Conservation (phyloP, 2,888 invertebrate genomes). For the Luffia ferchaultella region DNA sequence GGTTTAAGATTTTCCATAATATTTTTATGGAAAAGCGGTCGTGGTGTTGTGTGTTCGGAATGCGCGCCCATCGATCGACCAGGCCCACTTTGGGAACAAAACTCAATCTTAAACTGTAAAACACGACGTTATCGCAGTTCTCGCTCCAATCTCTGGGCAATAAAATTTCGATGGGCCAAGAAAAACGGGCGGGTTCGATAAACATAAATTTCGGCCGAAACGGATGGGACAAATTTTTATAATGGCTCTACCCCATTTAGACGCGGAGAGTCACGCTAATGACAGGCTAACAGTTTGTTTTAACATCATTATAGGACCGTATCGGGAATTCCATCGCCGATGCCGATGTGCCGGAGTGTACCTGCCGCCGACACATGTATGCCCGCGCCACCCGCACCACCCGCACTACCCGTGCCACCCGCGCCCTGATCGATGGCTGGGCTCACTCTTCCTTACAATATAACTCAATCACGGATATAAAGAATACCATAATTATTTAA, state of each 20-base stretch:
- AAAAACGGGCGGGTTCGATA: slow-evolving; percentile 57
- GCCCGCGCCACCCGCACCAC: slow-evolving; percentile 23
- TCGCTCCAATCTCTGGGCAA: slow-evolving; percentile 59
- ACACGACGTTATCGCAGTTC: slow-evolving; percentile 60
- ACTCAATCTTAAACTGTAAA: slow-evolving; percentile 43
- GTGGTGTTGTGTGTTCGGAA: neutral
- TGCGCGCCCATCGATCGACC: neutral
- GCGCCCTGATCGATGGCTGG: neutral
- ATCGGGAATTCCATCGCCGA: slow-evolving; percentile 58
- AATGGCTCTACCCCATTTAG: slow-evolving; percentile 61
- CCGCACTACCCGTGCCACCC: neutral
- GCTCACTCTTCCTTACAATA: no score
- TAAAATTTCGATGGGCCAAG: slow-evolving; percentile 56
- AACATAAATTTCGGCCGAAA: slow-evolving; percentile 61
- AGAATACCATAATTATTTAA: no score
- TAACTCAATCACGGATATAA: no score
- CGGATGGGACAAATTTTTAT: slow-evolving; percentile 67
- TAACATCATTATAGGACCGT: slow-evolving; percentile 64
- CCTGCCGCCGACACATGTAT: slow-evolving; percentile 29
- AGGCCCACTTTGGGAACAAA: neutral
- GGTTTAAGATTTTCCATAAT: no score
- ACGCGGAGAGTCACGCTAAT: slow-evolving; percentile 51
- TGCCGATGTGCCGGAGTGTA: slow-evolving; percentile 29
- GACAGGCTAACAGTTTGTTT: slow-evolving; percentile 65
- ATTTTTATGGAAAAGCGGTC: neutral